Evolutionary conservation across 2,888 invertebrate genomes (phyloP).

Genomic region (Tinea semifulvella): DNA sequence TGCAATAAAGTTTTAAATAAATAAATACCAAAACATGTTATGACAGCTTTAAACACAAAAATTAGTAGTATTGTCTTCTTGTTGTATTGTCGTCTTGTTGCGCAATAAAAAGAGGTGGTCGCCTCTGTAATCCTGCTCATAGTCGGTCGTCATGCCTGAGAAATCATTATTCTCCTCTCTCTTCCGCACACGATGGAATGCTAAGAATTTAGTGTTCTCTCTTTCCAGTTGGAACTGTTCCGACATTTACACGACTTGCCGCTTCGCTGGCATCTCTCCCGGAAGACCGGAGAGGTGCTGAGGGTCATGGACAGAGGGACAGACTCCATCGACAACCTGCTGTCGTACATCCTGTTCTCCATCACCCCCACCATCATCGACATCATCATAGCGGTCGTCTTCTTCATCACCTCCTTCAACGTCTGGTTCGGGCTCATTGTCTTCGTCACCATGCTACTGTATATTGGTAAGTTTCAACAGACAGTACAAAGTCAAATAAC

Average conservation of each 20-base stretch:
- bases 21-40: too few species aligned
- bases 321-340: constrained; percentile 92
- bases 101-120: too few species aligned
- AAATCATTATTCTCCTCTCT: too few species aligned
- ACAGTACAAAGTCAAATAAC: too few species aligned
- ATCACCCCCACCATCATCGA: constrained; percentile 94
- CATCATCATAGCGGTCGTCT: constrained; percentile 89
- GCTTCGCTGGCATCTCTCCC: constrained; percentile 91
- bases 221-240: constrained; percentile 78
- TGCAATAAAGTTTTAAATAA: too few species aligned
- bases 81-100: too few species aligned
- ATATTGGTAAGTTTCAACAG: constrained; percentile 87
- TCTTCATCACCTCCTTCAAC: constrained; percentile 88
- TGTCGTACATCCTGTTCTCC: constrained; percentile 92
- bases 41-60: too few species aligned
- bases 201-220: too few species aligned
- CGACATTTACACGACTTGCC: constrained; percentile 90
- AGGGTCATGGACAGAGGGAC: constrained; percentile 98
- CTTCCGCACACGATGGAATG: too few species aligned
- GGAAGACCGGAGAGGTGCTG: constrained; percentile 97
- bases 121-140: too few species aligned
- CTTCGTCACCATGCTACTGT: constrained; percentile 90
- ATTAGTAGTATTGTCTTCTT: too few species aligned
- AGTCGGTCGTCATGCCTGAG: too few species aligned
- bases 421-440: constrained; percentile 96